Evolutionary conservation across 1,140 invertebrate genomes (phyloP).

Genomic region (Sycobia sp.): DNA sequence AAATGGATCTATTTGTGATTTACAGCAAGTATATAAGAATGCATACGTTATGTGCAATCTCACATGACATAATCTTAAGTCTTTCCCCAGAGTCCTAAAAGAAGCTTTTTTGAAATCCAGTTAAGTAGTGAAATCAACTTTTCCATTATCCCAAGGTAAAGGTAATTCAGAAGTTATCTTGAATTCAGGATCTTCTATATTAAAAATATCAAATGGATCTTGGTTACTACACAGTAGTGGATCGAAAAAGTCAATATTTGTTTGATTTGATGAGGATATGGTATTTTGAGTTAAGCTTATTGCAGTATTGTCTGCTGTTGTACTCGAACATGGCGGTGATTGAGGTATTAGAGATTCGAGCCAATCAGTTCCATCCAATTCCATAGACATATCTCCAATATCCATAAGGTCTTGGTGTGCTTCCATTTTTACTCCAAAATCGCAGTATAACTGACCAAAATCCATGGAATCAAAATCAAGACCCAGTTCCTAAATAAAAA

Average conservation of each 20-base stretch:
- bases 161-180: slow-evolving; percentile 66
- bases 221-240: slow-evolving; percentile 68
- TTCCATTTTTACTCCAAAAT: slow-evolving; percentile 57
- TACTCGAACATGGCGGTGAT: slow-evolving; percentile 42
- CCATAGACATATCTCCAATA: slow-evolving; percentile 66
- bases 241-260: slow-evolving; percentile 64
- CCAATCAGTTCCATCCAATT: slow-evolving; percentile 77
- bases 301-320: slow-evolving; percentile 41
- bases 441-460: slow-evolving; percentile 63
- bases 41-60: too few species aligned
- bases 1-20: too few species aligned
- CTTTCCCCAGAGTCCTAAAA: too few species aligned
- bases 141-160: slow-evolving; percentile 64
- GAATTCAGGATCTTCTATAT: slow-evolving; percentile 72
- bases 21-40: too few species aligned
- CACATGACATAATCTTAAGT: too few species aligned
- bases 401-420: slow-evolving; percentile 57
- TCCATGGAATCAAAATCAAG: slow-evolving; percentile 66
- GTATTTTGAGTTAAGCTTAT: slow-evolving; percentile 13
- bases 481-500: slow-evolving; percentile 60
- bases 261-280: slow-evolving; percentile 24
- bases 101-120: too few species aligned
- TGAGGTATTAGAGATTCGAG: slow-evolving; percentile 69
- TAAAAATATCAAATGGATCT: slow-evolving; percentile 72
- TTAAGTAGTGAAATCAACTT: slow-evolving; percentile 68